A percentile compares a stretch with the other conserved stretches of the same genome.
Evolutionary conservation across 2,113 vertebrate genomes (phyloP).

Genomic region (Pygoscelis antarcticus): DNA sequence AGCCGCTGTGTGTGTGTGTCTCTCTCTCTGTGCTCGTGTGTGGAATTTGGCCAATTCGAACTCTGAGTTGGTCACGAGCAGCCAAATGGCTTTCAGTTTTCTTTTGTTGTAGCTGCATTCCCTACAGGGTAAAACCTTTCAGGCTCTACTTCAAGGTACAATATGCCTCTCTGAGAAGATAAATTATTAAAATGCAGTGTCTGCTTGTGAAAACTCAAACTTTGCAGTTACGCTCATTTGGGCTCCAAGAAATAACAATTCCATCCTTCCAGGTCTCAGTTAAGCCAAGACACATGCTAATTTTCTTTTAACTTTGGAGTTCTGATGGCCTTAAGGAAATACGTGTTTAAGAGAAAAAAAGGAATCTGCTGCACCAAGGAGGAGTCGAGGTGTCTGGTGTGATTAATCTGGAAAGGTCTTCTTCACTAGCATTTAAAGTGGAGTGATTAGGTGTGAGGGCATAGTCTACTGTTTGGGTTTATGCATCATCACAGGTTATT

Average conservation of each 20-base stretch:
- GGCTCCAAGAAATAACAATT: conserved; percentile 38
- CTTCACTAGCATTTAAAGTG: background rate
- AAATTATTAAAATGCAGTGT: conserved; percentile 66
- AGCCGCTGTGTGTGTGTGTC: background rate
- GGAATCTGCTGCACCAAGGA: background rate
- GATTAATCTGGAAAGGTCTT: conserved; percentile 33
- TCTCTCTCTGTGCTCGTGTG: background rate
- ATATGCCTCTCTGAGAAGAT: conserved; percentile 56
- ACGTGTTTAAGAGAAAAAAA: conserved; percentile 26
- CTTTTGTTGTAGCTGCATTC: conserved; percentile 70
- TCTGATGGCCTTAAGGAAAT: conserved; percentile 31
- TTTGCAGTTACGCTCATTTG: background rate
- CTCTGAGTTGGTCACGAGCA: conserved; percentile 19
- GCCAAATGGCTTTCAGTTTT: conserved; percentile 64
- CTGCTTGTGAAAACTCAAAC: conserved; percentile 44
- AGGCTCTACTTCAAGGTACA: conserved; percentile 53
- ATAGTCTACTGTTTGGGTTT: background rate
- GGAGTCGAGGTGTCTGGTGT: background rate
- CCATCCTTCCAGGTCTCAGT: background rate
- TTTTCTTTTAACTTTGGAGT: conserved; percentile 15
- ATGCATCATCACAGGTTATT: background rate
- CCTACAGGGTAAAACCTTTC: conserved; percentile 50
- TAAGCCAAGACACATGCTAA: conserved; percentile 59
- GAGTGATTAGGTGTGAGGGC: background rate
- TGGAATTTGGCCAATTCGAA: conserved; percentile 63